Conservation (phyloP, 2,888 invertebrate genomes). For the Leptura quadrifasciata region DNA sequence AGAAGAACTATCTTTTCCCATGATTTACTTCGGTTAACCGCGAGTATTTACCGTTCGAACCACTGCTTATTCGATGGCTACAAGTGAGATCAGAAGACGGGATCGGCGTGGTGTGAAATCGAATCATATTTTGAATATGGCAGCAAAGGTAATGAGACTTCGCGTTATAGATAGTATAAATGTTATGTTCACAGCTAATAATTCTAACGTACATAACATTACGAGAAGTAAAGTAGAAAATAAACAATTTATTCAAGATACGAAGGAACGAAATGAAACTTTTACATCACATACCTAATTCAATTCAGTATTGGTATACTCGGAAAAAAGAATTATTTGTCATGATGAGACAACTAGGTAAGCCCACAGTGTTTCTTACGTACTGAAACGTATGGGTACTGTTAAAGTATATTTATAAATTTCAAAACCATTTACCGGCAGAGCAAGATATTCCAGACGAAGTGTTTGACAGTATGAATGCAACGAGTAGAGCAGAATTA, state of each 20-base stretch:
- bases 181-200: not conserved
- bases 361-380: conserved; percentile 70
- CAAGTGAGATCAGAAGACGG: conserved; percentile 16
- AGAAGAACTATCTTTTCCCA: conserved; percentile 28
- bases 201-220: not conserved
- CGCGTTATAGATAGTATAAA: too few relatives aligned
- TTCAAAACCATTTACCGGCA: not conserved
- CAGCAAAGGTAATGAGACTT: conserved; percentile 28
- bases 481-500: conserved; percentile 60
- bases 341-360: conserved; percentile 54
- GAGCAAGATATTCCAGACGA: conserved; percentile 5
- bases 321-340: conserved; percentile 20
- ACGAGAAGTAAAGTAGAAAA: not conserved
- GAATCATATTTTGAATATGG: conserved; percentile 30
- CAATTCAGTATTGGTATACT: not conserved
- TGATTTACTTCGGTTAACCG: conserved; percentile 44
- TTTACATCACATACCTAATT: not conserved
- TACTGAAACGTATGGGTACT: conserved; percentile 69
- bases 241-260: not conserved
- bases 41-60: conserved; percentile 59
- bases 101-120: conserved; percentile 22
- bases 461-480: conserved; percentile 60
- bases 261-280: not conserved
- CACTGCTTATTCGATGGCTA: conserved; percentile 29
- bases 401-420: conserved; percentile 1